Percentiles rank a stretch among this genome's conserved stretches.
Evolutionary conservation across 2,797 vertebrate species (phyloP).

Genomic region (Myioborus melanocephalus): DNA sequence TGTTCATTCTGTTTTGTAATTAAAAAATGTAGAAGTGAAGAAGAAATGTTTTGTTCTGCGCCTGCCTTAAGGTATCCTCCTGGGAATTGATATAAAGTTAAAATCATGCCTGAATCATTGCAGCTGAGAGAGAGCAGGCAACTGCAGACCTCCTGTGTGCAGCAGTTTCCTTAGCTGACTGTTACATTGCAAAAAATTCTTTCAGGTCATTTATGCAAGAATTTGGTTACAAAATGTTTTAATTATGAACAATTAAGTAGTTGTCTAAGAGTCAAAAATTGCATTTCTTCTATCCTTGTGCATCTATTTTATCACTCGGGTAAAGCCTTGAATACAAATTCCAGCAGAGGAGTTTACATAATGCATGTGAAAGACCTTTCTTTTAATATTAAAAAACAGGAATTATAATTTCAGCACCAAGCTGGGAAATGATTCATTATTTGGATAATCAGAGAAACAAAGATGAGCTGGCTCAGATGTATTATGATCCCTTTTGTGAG

Average conservation of each 20-base stretch:
- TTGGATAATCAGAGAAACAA: constrained; percentile 63
- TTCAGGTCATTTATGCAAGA: not conserved
- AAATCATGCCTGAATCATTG: constrained; percentile 6
- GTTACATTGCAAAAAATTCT: not conserved
- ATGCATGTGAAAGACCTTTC: constrained; percentile 21
- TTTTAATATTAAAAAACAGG: constrained; percentile 56
- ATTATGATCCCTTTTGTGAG: constrained; percentile 67
- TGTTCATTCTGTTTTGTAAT: constrained; percentile 14
- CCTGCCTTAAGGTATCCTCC: not conserved
- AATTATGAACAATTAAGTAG: constrained; percentile 63
- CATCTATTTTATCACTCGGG: not conserved
- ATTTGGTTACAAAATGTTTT: constrained; percentile 54
- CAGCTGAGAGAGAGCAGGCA: not conserved
- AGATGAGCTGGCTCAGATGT: constrained; percentile 40
- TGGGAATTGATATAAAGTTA: constrained; percentile 1
- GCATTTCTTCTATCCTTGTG: not conserved
- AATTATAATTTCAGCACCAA: constrained; percentile 49
- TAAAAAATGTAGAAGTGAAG: constrained; percentile 20
- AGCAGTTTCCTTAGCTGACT: not conserved
- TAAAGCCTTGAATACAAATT: not conserved
- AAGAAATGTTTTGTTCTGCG: not conserved
- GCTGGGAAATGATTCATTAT: constrained; percentile 60
- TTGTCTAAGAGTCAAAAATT: constrained; percentile 30
- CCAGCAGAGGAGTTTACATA: constrained; percentile 25
- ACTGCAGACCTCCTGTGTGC: not conserved